These are phyloP conservation scores for Drosophila azteca DNA, from an alignment of 1,140 invertebrate genomes.

Conservation along the genomic window DNA sequence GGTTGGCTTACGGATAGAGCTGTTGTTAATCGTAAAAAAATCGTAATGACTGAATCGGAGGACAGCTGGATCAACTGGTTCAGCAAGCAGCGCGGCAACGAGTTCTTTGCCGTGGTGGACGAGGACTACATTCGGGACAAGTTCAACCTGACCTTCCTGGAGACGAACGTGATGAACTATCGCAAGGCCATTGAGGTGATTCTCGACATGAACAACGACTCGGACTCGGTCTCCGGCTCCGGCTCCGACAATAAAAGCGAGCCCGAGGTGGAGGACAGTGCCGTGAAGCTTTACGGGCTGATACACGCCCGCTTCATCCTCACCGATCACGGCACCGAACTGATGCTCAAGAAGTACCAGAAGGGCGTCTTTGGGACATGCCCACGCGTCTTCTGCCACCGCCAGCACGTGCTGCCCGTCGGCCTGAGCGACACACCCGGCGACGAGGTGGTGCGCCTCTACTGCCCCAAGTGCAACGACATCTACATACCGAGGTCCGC, in stretches of 20 bases:
- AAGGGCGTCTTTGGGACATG: constrained; percentile 98
- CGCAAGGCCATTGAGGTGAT: constrained; percentile 60
- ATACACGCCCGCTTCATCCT: constrained; percentile 99
- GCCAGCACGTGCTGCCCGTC: no score
- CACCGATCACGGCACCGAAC: constrained; percentile 98
- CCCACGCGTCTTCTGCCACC: constrained; percentile 87
- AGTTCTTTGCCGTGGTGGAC: constrained; percentile 67
- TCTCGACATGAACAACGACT: constrained; percentile 88
- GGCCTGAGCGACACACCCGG: no score
- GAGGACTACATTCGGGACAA: constrained; percentile 74
- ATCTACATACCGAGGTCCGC: constrained; percentile 99
- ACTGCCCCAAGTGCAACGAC: constrained; percentile 99
- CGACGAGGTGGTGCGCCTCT: constrained; percentile 85
- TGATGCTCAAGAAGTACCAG: constrained; percentile 99
- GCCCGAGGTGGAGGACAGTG: constrained; percentile 98
- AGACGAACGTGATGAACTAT: constrained; percentile 60
- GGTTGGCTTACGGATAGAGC: background rate
- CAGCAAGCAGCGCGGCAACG: constrained; percentile 69
- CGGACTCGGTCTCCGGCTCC: constrained; percentile 94
- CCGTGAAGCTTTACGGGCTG: constrained; percentile 99
- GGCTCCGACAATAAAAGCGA: constrained; percentile 98
- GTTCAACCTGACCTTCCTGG: constrained; percentile 68
- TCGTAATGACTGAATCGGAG: constrained; percentile 56
- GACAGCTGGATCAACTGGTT: constrained; percentile 72
- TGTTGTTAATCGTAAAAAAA: constrained; percentile 8